A percentile compares a stretch with the other conserved stretches of the same genome.
phyloP scores from a whole-genome alignment of 2,797 vertebrate species.

The Dicrostonyx torquatus region DNA sequence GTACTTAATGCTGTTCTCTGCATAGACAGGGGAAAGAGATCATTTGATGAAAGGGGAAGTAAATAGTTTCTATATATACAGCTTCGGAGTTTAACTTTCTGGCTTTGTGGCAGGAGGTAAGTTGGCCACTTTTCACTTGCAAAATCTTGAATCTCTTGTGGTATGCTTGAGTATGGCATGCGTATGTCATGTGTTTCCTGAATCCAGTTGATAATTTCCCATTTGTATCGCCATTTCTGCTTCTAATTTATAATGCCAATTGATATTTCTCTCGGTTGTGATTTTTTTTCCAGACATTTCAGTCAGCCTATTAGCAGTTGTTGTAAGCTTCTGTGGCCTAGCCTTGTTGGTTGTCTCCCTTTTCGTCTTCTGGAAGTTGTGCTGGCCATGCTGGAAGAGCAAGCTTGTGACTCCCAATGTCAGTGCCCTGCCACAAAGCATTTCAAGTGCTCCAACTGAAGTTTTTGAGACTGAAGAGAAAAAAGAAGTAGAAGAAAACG shows the following conservation, averaged over 20 bases:
- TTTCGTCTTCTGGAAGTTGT: conserved; percentile 99
- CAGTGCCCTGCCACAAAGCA: conserved; percentile 87
- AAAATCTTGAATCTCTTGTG: background rate
- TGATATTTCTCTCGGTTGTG: conserved; percentile 68
- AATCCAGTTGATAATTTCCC: background rate
- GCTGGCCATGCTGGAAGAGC: conserved; percentile 98
- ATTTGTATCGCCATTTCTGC: background rate
- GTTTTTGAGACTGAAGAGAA: conserved; percentile 90
- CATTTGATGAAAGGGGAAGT: conserved; percentile 2
- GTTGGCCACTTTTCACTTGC: background rate
- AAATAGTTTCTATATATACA: background rate
- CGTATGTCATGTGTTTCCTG: background rate
- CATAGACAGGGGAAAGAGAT: background rate
- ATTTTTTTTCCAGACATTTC: conserved; percentile 93
- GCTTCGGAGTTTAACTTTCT: background rate
- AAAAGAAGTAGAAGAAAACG: conserved; percentile 89
- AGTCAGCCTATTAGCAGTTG: conserved; percentile 96
- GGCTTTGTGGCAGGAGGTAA: background rate
- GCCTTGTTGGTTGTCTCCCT: conserved; percentile 97
- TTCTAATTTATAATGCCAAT: background rate
- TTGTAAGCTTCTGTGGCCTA: conserved; percentile 99
- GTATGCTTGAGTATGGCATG: background rate
- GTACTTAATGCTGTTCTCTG: background rate
- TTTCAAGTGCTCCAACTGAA: conserved; percentile 87
- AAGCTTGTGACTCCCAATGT: conserved; percentile 90